Percentiles rank a stretch among this genome's conserved stretches.
phyloP scores from a whole-genome alignment of 2,888 invertebrate species.

The Agrilus biguttatus region DNA sequence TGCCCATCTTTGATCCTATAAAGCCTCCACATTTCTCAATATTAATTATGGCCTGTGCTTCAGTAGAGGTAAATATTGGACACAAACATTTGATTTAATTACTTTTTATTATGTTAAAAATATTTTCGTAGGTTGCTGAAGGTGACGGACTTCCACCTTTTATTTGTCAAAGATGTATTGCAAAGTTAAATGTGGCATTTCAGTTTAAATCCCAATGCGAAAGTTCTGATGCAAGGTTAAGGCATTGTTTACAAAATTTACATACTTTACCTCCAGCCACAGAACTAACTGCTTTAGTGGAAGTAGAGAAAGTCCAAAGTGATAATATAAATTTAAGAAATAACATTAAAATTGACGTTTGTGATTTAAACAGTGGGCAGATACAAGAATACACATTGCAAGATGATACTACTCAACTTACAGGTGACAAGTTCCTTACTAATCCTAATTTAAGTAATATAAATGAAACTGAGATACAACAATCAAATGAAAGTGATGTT shows the following conservation, averaged over 20 bases:
- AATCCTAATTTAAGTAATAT: no score
- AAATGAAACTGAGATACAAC: no score
- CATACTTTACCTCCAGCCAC: conserved; percentile 16
- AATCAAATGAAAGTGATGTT: no score
- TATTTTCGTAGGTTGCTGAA: conserved; percentile 15
- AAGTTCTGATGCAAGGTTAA: conserved; percentile 17
- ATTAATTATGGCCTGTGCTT: conserved; percentile 31
- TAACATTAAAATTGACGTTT: neutral
- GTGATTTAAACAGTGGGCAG: no score
- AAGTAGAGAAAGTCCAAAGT: conserved; percentile 20
- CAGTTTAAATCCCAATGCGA: conserved; percentile 21
- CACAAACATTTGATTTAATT: neutral
- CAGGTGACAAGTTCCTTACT: no score
- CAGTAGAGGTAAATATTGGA: conserved; percentile 25
- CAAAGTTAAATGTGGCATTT: conserved; percentile 19
- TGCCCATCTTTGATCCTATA: conserved; percentile 31
- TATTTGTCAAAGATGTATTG: conserved; percentile 19
- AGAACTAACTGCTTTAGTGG: conserved; percentile 22
- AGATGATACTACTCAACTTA: no score
- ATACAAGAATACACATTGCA: no score
- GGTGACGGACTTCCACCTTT: conserved; percentile 19
- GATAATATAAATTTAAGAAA: conserved; percentile 2
- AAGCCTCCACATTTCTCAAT: conserved; percentile 31
- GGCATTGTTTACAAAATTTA: conserved; percentile 17
- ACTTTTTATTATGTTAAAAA: neutral